Evolutionary conservation across 1,140 invertebrate species (phyloP), one percentile per base, ranked within the genome.

Genomic region (Drosophila bipectinata): DNA sequence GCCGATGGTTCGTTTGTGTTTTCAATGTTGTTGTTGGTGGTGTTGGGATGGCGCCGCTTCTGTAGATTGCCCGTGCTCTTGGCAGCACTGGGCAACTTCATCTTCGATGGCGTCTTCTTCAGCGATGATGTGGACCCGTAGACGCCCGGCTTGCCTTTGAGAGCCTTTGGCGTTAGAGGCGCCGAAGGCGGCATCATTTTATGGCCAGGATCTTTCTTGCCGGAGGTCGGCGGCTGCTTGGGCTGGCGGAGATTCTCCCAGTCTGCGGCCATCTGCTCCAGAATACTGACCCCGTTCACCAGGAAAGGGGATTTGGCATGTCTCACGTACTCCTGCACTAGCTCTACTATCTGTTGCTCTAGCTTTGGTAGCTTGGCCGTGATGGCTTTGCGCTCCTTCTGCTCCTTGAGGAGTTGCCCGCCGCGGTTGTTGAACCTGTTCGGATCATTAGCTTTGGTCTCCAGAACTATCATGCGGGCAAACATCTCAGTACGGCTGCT

Each of bases 391-490:
- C 96, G 93, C 75, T 96, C 95, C 79, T 95, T 96, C 91, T 98
- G 97, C 89, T 98, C 97, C 26, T 93, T 93, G 3, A 98, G 92
- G 9, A 98, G 92, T 66, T 96, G 95, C 0, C 97, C 96, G 3
- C 96, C 96, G 45, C 97, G 93, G 92, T 97, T 97, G 62, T 96
- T 94, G 81, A 95, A 97, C 5, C 97, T 93, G 67, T 95, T 94
- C 0, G 96, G 96, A 88, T 97, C 95, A 24, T 94, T 93, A 1
- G 95, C 94, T 71, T 95, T 94, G 55, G 93, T 93, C 61, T 96
- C 94, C 10, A 97, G 80, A 39, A 96, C 94, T 18, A 93, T 92
- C 93, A 95, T 94, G 80, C 95, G 94, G 9, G 93, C 84, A 93
- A 94, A 95, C 0, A 96, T 89, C 15, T 94, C 91, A 58, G 94